Conservation (phyloP, 2,797 vertebrate genomes). For the Psittacula echo region DNA sequence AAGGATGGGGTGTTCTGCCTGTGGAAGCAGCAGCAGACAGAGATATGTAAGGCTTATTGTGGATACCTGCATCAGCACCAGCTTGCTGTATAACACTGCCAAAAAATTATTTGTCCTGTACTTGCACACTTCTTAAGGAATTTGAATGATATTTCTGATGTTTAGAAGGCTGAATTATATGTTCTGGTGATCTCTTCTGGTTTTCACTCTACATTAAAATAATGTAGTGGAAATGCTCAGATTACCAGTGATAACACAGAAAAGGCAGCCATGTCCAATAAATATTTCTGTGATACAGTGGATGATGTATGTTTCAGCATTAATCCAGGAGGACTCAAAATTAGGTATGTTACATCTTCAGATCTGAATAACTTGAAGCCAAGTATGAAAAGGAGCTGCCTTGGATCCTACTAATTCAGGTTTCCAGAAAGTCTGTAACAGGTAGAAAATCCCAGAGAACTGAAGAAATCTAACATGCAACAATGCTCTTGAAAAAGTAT, state of each 20-base stretch:
- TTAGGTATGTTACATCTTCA: background rate
- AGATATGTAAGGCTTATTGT: fast-evolving
- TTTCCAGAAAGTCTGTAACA: slow-evolving; percentile 11
- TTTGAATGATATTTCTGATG: background rate
- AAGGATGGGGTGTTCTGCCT: background rate
- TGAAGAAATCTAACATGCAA: background rate
- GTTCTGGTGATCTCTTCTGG: background rate
- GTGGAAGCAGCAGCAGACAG: background rate
- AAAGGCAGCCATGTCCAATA: background rate
- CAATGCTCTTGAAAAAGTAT: background rate
- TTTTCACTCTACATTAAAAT: background rate
- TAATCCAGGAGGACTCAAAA: background rate
- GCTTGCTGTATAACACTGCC: background rate
- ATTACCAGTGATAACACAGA: background rate
- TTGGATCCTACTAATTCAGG: background rate
- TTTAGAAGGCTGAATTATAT: background rate
- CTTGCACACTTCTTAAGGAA: background rate
- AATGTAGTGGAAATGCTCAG: background rate
- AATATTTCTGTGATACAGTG: background rate
- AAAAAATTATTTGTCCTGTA: background rate
- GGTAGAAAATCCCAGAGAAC: background rate
- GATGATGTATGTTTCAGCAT: background rate
- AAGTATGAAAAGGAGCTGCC: background rate
- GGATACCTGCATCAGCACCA: background rate
- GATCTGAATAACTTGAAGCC: background rate